These are phyloP conservation scores for Prunella strophiata DNA, from an alignment of 2,797 vertebrate genomes.

Conservation along the genomic window DNA sequence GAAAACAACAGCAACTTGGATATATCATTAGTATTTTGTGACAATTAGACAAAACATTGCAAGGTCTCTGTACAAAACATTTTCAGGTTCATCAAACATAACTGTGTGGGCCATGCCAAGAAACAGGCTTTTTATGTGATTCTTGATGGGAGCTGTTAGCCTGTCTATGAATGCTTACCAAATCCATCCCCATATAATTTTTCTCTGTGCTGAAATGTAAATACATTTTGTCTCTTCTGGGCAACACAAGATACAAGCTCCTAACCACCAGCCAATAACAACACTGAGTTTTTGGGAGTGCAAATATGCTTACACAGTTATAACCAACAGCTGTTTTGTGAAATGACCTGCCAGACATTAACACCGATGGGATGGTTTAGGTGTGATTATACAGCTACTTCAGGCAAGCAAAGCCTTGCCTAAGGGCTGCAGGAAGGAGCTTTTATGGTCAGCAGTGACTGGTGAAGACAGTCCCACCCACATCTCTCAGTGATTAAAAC, in stretches of 20 bases:
- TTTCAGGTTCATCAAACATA: slow-evolving; percentile 45
- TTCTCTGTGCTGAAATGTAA: slow-evolving; percentile 27
- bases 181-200: not conserved
- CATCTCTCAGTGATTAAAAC: slow-evolving; percentile 9
- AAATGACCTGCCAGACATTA: not conserved
- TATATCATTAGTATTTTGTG: slow-evolving; percentile 25
- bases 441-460: not conserved
- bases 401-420: not conserved
- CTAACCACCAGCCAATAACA: not conserved
- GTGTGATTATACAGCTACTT: slow-evolving; percentile 3
- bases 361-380: not conserved
- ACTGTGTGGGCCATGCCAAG: slow-evolving; percentile 34
- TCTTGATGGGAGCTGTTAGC: not conserved
- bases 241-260: not conserved
- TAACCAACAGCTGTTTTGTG: slow-evolving; percentile 7
- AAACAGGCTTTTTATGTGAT: not conserved
- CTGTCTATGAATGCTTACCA: slow-evolving; percentile 23
- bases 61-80: not conserved
- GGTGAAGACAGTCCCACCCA: slow-evolving; percentile 40
- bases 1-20: slow-evolving; percentile 42
- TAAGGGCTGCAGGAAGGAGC: not conserved
- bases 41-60: slow-evolving; percentile 52
- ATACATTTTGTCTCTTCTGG: not conserved
- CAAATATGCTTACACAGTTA: not conserved
- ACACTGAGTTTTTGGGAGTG: not conserved